phyloP scores from a whole-genome alignment of 1,140 invertebrate species.

The Phocides pigmalion region DNA sequence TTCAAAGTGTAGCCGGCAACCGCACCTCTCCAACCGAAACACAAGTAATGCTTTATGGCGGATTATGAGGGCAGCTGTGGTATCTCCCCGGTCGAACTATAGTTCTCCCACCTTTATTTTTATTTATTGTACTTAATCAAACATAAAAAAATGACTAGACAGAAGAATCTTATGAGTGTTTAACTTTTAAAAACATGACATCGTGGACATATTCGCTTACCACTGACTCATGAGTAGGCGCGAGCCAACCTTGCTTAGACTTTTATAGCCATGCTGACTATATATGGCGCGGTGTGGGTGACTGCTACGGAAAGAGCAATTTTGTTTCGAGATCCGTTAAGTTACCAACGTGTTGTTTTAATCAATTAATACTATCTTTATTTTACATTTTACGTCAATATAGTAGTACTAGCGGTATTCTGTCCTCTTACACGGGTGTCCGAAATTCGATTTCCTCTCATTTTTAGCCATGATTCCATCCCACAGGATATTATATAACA shows the following conservation, averaged over 20 bases:
- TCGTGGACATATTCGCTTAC: constrained; percentile 20
- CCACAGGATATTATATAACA: too few relatives aligned
- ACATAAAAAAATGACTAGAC: background rate
- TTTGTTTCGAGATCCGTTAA: constrained; percentile 40
- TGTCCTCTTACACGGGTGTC: too few relatives aligned
- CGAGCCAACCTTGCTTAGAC: constrained; percentile 63
- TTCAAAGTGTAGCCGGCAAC: too few relatives aligned
- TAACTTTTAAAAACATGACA: constrained; percentile 9
- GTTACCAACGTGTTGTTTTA: background rate
- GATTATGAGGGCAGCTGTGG: too few relatives aligned
- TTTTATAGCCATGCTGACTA: constrained; percentile 49
- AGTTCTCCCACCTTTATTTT: background rate
- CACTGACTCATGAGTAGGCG: constrained; percentile 61
- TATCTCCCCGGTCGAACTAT: too few relatives aligned
- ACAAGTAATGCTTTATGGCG: too few relatives aligned
- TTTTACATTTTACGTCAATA: too few relatives aligned
- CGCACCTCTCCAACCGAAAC: too few relatives aligned
- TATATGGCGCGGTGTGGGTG: constrained; percentile 64
- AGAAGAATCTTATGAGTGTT: background rate
- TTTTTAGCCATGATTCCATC: too few relatives aligned
- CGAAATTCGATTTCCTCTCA: too few relatives aligned
- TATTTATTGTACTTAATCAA: background rate
- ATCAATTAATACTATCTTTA: background rate
- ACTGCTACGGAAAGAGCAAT: constrained; percentile 28
- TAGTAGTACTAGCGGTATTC: too few relatives aligned